Evolutionary conservation across 1,140 invertebrate species (phyloP), one percentile per base, ranked within the genome.

Genomic region (Drosophila sucinea): DNA sequence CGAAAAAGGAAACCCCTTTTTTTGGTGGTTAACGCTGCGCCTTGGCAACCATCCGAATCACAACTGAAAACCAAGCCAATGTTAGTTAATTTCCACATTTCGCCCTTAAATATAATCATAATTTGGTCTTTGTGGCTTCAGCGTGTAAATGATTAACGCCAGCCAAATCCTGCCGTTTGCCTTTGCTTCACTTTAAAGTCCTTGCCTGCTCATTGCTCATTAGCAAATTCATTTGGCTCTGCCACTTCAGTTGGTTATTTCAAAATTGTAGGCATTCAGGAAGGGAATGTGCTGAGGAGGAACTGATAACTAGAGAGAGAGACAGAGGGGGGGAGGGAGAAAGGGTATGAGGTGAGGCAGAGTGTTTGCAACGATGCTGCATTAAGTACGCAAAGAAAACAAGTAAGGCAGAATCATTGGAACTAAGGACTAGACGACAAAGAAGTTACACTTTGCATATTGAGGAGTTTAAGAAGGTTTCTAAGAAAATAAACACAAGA

Each of bases 181-280:
- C 6, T 27, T 4, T 27, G 51, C 27, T 55, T 55, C 17, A 58
- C 65, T 73, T 87, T 86, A 83, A 87, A 81, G 57, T 70, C 65
- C 40, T 72, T 63, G 84, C 83, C 84, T 83, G 73, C 25, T 27
- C 17, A 87, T 87, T 83, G 83, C 83, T 87, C 84, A 89, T 87
- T 89, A 83, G 84, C 77, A 70, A 79, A 83, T 89, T 83, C 76
- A 83, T 86, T 86, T 87, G 83, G 83, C 79, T 79, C 72, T n/a
- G 44, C 44, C 83, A 86, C 83, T 87, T 79, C 83, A 86, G 47
- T 67, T 58, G 41, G 44, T 51, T 51, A 51, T 51, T 51, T 51
- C 44, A 4, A 65, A 41, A 70, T 72, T 54, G 79, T 73, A 29
- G 60, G 35, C 10, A 27, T 33, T 60, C 32, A 35, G 32, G 58